Base-by-base conservation (phyloP, 1,140 invertebrate species). In the Dufourea novaeangliae region DNA sequence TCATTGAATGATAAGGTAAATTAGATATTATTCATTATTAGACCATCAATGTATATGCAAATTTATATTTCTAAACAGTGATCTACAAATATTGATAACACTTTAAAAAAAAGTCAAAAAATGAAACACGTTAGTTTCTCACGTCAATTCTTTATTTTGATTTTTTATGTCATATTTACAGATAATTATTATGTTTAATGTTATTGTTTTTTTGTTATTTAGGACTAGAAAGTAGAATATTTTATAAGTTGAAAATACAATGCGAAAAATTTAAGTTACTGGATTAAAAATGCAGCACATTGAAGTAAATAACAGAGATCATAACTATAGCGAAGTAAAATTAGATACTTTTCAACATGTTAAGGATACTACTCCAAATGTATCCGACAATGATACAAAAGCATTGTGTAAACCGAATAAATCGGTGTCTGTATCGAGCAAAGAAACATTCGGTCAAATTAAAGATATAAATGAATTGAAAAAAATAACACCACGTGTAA, bases 391-490 rank as follows among this genome's bases (percentile, higher is more conserved):
- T 59, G 74, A 71, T 66, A 6, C 41, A 27, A 77, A 57, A 70
- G 4, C 25, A 10, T 25, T 44, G 22, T 64, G 6, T 64, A 78
- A 61, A 66, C n/a, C 32, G 20, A 61, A 11, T 10, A 82, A 44
- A 27, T 68, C n/a, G 52, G 70, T 78, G 10, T 74, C 77, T 62
- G 32, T 81, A 41, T 25, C 44, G 1, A 79, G 63, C n/a, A 87
- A 89, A 83, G 73, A 87, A 32, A 88, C 87, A 34, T 68, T 85
- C 17, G 82, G 87, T n/a, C 87, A 89, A 56, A 88, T 92, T 62
- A 92, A 87, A 76, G 90, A 92, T 66, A 86, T 92, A 12, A 88
- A 88, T 62, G 91, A 92, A 63, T 78, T 92, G 3, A 92, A 92
- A 32, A 92, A 91, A 74, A 88, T 90, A 32, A 89, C 90, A 2